Evolutionary conservation across 2,797 vertebrate genomes (phyloP), one percentile per base, ranked within the genome.

Genomic region (Cynodonichthys magdalenae): DNA sequence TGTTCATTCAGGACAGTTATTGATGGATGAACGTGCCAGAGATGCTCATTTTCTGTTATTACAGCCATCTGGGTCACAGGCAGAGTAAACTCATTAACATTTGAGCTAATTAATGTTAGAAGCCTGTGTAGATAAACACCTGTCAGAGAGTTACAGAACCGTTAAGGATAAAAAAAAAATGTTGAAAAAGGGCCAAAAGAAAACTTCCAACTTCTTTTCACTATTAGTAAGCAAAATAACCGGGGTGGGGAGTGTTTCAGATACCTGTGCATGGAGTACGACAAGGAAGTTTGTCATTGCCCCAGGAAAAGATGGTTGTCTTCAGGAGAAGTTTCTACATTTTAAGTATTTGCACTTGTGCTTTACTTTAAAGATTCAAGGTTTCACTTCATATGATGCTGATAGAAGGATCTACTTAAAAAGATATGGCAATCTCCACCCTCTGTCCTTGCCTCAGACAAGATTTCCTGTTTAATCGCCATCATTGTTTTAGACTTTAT

Each of bases 21-120:
- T 83, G 79, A 87, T 84, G 69, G 75, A 80, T 82, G 77, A 73
- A 57, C 15, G 56, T 56, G 75, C 53, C 48, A 41, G 54, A 7
- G 66, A 66, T 65, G 34, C 57, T 57, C 56, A 18, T 56, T 48
- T 74, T 18, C 27, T 59, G 28, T 63, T 66, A 55, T 66, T 64
- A 55, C 50, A 28, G 52, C 56, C 28, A 12, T 31, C 19, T 6
- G 28, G 75, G 81, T 68, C 63, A 63, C 46, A 27, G 42, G 24
- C 53, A 65, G 29, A n/a, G 24, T 59, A 46, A 52, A 70, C 63
- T 74, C 66, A 79, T 83, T 82, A 67, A 69, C 69, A 66, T 77
- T 58, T 80, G 42, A 55, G 65, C 42, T 66, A 66, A 81, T 68
- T 64, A 72, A 59, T 28, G 45, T 31, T 60, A 2, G 3, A 69